Conservation (phyloP, 1,140 invertebrate genomes). For the Drosophila punjabiensis region DNA sequence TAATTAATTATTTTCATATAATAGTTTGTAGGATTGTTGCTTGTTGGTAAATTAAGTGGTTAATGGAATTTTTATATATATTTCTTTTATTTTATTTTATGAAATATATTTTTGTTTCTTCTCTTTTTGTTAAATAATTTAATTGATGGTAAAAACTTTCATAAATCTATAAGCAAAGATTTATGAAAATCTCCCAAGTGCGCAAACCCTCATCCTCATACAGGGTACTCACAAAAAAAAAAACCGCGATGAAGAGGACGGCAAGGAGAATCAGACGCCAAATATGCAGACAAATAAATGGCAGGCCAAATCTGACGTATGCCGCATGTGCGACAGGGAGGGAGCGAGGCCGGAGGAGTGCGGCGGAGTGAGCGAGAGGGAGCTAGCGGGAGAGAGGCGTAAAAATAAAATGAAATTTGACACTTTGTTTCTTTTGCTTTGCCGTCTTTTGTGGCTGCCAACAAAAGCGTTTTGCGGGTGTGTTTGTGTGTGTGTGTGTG, state of each 20-base stretch:
- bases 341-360: background rate
- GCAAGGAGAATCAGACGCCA: slow-evolving; percentile 39
- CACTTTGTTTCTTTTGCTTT: slow-evolving; percentile 45
- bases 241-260: background rate
- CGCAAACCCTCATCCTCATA: background rate
- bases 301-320: slow-evolving; percentile 58
- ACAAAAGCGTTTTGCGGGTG: slow-evolving; percentile 35
- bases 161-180: background rate
- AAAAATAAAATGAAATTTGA: slow-evolving; percentile 60
- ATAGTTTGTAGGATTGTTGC: too few relatives aligned
- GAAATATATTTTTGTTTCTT: too few relatives aligned
- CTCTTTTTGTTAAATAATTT: too few relatives aligned
- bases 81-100: too few relatives aligned
- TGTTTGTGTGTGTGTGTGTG: slow-evolving; percentile 12
- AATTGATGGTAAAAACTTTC: too few relatives aligned
- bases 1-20: too few relatives aligned
- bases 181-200: background rate
- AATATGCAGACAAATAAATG: slow-evolving; percentile 70
- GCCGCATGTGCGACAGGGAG: slow-evolving; percentile 19
- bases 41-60: too few relatives aligned
- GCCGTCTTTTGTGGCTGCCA: slow-evolving; percentile 28
- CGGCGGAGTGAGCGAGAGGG: background rate
- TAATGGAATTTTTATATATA: too few relatives aligned
- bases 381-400: slow-evolving; percentile 9
- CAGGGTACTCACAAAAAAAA: slow-evolving; percentile 3